Evolutionary conservation across 2,797 vertebrate genomes (phyloP).

Genomic region (Leptodon cayanensis): DNA sequence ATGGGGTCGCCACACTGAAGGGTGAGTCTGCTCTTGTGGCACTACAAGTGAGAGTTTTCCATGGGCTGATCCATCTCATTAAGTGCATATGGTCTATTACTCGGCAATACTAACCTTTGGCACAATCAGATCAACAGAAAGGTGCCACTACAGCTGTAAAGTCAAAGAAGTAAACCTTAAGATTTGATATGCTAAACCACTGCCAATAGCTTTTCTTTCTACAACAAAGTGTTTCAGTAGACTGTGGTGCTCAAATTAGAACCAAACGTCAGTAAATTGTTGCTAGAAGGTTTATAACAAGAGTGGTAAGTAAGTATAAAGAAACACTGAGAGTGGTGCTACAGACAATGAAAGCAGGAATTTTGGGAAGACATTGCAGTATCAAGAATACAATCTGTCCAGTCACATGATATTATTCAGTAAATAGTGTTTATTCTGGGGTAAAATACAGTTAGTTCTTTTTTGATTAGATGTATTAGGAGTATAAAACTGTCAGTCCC

Average conservation of each 20-base stretch:
- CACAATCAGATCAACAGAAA: not conserved
- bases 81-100: not conserved
- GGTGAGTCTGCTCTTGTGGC: not conserved
- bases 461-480: not conserved
- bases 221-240: not conserved
- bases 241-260: not conserved
- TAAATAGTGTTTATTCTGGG: not conserved
- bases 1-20: not conserved
- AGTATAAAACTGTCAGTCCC: not conserved
- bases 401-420: not conserved
- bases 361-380: not conserved
- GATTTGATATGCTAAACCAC: not conserved
- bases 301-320: not conserved
- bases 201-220: not conserved
- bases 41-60: not conserved
- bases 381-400: not conserved
- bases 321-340: not conserved
- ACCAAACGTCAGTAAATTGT: not conserved
- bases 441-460: not conserved
- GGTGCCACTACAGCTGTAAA: not conserved
- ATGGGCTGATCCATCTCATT: not conserved
- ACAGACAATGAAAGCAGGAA: not conserved
- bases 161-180: not conserved
- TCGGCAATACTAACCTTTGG: not conserved
- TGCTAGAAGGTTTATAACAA: not conserved